A percentile compares a stretch with the other conserved stretches of the same genome.
Evolutionary conservation across 2,113 vertebrate genomes (phyloP).

Genomic region (Drymodes brunneopygia): DNA sequence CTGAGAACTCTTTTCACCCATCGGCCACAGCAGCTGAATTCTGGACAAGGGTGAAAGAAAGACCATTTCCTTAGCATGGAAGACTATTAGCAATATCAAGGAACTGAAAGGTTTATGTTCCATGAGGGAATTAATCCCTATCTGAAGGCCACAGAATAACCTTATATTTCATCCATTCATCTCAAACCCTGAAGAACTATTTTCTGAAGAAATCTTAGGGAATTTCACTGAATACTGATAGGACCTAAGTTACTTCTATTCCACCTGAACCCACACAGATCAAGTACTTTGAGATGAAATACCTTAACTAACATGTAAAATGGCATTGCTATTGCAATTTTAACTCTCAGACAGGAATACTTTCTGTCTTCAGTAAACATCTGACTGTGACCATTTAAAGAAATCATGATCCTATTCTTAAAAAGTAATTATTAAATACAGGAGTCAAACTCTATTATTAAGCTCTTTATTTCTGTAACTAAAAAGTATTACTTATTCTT

Average conservation of each 20-base stretch:
- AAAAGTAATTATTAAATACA: not conserved
- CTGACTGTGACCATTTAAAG: not conserved
- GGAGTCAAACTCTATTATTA: not conserved
- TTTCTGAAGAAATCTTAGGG: not conserved
- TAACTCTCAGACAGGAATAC: not conserved
- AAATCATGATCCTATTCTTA: not conserved
- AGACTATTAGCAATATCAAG: not conserved
- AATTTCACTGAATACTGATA: not conserved
- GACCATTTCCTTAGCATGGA: not conserved
- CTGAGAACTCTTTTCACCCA: not conserved
- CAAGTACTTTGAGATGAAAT: not conserved
- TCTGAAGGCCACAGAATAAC: not conserved
- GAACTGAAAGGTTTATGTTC: not conserved
- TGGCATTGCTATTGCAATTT: not conserved
- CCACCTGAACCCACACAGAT: not conserved
- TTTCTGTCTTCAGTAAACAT: not conserved
- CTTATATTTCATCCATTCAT: not conserved
- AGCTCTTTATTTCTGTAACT: not conserved
- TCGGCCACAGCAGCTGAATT: not conserved
- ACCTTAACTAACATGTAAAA: not conserved
- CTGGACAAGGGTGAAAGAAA: not conserved
- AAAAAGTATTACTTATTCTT: not conserved
- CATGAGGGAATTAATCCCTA: not conserved
- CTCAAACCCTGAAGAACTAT: not conserved
- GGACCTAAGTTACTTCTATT: not conserved